phyloP scores from a whole-genome alignment of 2,888 invertebrate species.

The Argyra leucocephala region DNA sequence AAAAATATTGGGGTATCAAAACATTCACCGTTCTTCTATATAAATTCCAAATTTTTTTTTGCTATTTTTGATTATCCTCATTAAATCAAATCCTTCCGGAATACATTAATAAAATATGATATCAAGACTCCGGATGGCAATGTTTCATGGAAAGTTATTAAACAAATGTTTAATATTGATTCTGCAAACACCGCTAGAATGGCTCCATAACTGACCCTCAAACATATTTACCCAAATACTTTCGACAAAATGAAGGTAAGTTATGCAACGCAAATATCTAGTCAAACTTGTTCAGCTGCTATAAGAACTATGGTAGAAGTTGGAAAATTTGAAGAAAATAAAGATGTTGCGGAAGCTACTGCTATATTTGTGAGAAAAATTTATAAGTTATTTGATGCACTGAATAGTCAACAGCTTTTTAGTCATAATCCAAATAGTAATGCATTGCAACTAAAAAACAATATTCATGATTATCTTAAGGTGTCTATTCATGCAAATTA shows the following conservation, averaged over 20 bases:
- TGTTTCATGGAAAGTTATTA: conserved; percentile 17
- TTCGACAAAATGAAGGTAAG: conserved; percentile 18
- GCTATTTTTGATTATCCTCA: conserved; percentile 16
- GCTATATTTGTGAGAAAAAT: conserved; percentile 16
- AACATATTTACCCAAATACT: conserved; percentile 16
- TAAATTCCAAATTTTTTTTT: conserved; percentile 11
- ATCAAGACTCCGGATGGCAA: conserved; percentile 16
- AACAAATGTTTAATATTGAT: conserved; percentile 14
- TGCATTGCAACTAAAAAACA: conserved; percentile 10
- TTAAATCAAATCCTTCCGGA: conserved; percentile 16
- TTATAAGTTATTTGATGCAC: conserved; percentile 16
- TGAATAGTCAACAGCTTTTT: conserved; percentile 15
- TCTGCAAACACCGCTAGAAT: conserved; percentile 13
- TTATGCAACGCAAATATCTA: conserved; percentile 15
- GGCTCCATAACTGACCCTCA: conserved; percentile 15
- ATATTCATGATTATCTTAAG: conserved; percentile 8
- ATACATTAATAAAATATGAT: conserved; percentile 14
- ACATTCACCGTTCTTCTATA: not conserved
- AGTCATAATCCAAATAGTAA: conserved; percentile 12
- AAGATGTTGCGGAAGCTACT: conserved; percentile 15
- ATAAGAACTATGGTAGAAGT: conserved; percentile 13
- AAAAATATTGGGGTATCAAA: conserved; percentile 10
- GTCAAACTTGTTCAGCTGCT: conserved; percentile 16
- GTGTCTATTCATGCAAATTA: not conserved
- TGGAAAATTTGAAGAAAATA: conserved; percentile 11